phyloP scores from a whole-genome alignment of 2,797 vertebrate species.

The Arnoldichthys spilopterus region DNA sequence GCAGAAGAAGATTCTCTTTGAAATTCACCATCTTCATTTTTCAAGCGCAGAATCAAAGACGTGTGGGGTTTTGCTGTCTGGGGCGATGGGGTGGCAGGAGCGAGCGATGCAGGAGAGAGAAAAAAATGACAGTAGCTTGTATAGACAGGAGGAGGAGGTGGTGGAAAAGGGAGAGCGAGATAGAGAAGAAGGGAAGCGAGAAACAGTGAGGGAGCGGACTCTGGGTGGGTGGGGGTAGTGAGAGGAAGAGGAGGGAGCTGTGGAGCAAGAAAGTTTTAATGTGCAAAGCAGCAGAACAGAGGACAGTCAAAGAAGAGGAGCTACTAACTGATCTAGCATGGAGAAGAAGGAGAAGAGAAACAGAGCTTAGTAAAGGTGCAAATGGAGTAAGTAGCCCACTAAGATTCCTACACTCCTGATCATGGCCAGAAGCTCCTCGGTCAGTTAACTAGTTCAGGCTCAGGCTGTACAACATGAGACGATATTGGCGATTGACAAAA shows the following conservation, averaged over 20 bases:
- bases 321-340: constrained; percentile 30
- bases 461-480: neutral
- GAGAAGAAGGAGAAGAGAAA: constrained; percentile 29
- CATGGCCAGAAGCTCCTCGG: constrained; percentile 12
- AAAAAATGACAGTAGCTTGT: constrained; percentile 58
- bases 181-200: constrained; percentile 40
- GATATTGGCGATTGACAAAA: constrained; percentile 14
- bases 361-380: constrained; percentile 15
- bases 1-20: constrained; percentile 77
- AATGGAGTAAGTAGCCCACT: constrained; percentile 20
- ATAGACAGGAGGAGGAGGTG: constrained; percentile 41
- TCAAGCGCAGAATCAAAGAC: constrained; percentile 76
- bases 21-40: constrained; percentile 78
- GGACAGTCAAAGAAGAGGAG: constrained; percentile 43
- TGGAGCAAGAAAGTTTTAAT: constrained; percentile 45
- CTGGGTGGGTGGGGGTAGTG: constrained; percentile 55
- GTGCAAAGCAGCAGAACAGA: constrained; percentile 44
- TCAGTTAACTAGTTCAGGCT: constrained; percentile 13
- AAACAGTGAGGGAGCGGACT: constrained; percentile 35
- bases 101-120: constrained; percentile 45
- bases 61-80: constrained; percentile 68
- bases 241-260: constrained; percentile 40
- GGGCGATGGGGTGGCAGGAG: constrained; percentile 57
- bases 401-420: constrained; percentile 1
- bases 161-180: constrained; percentile 28